These are phyloP conservation scores for Xanthorhoe designata DNA, from an alignment of 2,888 invertebrate species.

Conservation along the genomic window DNA sequence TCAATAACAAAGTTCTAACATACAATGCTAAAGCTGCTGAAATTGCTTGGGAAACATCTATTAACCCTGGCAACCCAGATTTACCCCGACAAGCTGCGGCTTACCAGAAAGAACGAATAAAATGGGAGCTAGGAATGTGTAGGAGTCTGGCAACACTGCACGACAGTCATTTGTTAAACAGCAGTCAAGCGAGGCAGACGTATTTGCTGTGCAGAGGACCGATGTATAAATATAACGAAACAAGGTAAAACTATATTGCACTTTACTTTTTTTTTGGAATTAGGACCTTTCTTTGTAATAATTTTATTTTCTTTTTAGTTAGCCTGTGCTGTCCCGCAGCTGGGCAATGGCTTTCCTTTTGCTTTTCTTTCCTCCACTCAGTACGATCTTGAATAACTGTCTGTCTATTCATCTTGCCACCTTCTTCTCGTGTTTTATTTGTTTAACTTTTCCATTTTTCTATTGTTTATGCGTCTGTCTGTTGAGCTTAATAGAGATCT, in stretches of 20 bases:
- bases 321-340: too few relatives aligned
- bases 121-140: slow-evolving; percentile 68
- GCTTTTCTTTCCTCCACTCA: too few relatives aligned
- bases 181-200: slow-evolving; percentile 79
- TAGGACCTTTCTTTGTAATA: too few relatives aligned
- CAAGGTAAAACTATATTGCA: slow-evolving; percentile 66
- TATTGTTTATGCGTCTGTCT: too few relatives aligned
- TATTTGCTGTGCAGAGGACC: slow-evolving; percentile 88
- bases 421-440: too few relatives aligned
- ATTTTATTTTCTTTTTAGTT: too few relatives aligned
- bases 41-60: slow-evolving; percentile 72
- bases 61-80: slow-evolving; percentile 59
- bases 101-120: slow-evolving; percentile 60
- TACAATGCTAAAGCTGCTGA: slow-evolving; percentile 67
- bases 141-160: slow-evolving; percentile 53
- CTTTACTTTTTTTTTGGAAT: background rate
- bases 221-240: slow-evolving; percentile 81
- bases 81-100: slow-evolving; percentile 52
- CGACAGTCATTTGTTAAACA: slow-evolving; percentile 57
- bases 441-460: too few relatives aligned
- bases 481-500: too few relatives aligned
- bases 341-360: too few relatives aligned
- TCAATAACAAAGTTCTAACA: slow-evolving; percentile 62
- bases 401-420: too few relatives aligned
- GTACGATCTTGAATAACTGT: too few relatives aligned